Base-by-base conservation (phyloP, 1,140 invertebrate genomes). In the Calephelis virginiensis region DNA sequence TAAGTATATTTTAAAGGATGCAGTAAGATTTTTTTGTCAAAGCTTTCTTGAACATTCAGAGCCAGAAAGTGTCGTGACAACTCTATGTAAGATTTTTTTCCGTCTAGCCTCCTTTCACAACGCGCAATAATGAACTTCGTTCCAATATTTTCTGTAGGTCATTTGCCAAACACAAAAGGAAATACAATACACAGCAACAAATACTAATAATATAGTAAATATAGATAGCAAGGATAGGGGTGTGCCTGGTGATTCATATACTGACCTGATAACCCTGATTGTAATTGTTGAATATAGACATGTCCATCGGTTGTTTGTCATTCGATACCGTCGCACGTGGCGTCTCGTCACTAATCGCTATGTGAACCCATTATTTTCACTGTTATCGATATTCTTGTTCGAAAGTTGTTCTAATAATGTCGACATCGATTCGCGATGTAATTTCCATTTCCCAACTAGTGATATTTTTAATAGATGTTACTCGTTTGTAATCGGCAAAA, bases 261-360 rank as follows among this genome's bases (percentile, higher is more conserved):
- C 17, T 56, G 50, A 56, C 50, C 50, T 37, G 17, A 5, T 56
- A 56, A 37, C 53, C 53, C 53, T 59, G 53, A 59, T 59, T 28
- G 53, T n/a, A 59, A 6, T 12, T 38, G 28, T 38, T 59, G 11
- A 10, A 12, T 59, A 59, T 38, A 59, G 38, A 59, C 53, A 59
- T 59, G 37, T 10, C 28, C 12, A 59, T 59, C 53, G 53, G 8
- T 59, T 59, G 53, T 59, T 59, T 59, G 53, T 59, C 17, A 59
- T 28, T 59, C 11, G 53, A 59, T n/a, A 59, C 53, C 53, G 11
- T 28, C 50, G 50, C 28, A 59, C 53, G 53, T 59, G 53, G 9
- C 37, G 10, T 38, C 12, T 38, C 6, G 28, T 59, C 53, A 7
- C 17, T 59, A 37, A 12, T 12, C 53, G 11, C 11, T 59, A 53